Base-by-base conservation (phyloP, 2,113 vertebrate genomes). In the Ornithorhynchus anatinus region DNA sequence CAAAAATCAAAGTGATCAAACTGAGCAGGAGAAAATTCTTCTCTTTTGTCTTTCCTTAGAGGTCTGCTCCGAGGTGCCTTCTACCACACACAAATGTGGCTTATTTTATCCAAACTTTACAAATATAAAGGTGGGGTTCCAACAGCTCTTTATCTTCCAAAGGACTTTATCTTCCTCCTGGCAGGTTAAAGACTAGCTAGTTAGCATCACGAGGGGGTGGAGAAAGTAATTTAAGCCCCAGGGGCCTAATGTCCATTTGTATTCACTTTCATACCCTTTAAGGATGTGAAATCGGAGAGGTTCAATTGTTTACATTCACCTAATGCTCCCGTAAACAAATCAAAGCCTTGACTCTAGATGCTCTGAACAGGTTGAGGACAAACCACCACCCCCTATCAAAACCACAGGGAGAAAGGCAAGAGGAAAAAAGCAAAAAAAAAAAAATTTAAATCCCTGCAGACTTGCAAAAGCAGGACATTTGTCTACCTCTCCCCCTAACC, bases 161-260 rank as follows among this genome's bases (percentile, higher is more conserved):
- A 54, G 45, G 69, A 51, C 56, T 15, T 32, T 35, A 20, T 52
- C 70, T 39, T 39, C 47, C 54, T 62, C 59, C 54, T 43, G 7
- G 39, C 67, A 70, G 62, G 69, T 86, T 78, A 84, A 59, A 77
- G 81, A 84, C 70, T 68, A 37, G 48, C 73, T 32, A n/a, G 72
- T 85, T 71, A 71, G 60, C 74, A 51, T 40, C 33, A 8, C 29
- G 68, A 63, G 4, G 22, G 79, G 63, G 68, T 54, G 52, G 69
- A 61, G 63, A 63, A 38, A 59, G 79, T 50, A 81, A 77, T 17
- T 50, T 70, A 85, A 77, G 82, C 87, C 54, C 2, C 86, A 81
- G 85, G 82, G 74, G 73, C 73, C 82, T 78, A 80, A 82, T 81
- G 59, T 64, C 74, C 77, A 75, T 72, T 79, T 80, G 77, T 64